These are phyloP conservation scores for Notocelia uddmanniana DNA, from an alignment of 2,888 invertebrate genomes.

Conservation along the genomic window DNA sequence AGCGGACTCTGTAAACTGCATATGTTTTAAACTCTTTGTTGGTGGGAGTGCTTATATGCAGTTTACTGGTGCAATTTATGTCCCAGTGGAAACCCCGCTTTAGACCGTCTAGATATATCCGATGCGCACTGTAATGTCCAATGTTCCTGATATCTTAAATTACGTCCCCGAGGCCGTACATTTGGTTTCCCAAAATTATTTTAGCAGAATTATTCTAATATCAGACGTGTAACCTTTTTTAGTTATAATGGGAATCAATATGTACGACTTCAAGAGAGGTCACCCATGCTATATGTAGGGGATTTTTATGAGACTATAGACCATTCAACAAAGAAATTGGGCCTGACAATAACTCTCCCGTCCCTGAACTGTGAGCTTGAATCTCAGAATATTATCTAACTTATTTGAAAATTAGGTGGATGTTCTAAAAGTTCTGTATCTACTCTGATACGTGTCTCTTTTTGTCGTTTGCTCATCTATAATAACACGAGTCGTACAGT, in stretches of 20 bases:
- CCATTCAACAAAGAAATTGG: not conserved
- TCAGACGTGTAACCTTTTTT: not conserved
- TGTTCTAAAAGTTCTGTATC: not conserved
- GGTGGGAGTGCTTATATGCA: too few species aligned
- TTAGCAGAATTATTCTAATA: not conserved
- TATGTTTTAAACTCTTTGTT: too few species aligned
- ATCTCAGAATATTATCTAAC: not conserved
- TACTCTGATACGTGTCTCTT: not conserved
- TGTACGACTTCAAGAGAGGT: not conserved
- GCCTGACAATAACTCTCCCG: slow-evolving; percentile 11
- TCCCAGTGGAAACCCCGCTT: too few species aligned
- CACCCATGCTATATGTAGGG: not conserved
- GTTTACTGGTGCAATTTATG: too few species aligned
- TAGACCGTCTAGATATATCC: slow-evolving; percentile 10
- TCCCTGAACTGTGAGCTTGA: not conserved
- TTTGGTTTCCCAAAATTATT: not conserved
- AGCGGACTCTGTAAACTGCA: too few species aligned
- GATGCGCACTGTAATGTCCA: not conserved
- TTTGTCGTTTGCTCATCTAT: not conserved
- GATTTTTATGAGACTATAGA: not conserved
- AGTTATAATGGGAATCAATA: not conserved
- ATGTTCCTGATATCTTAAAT: not conserved
- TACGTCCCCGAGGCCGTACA: not conserved
- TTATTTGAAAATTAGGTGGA: not conserved
- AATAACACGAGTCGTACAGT: too few species aligned